A percentile compares a stretch with the other conserved stretches of the same genome.
phyloP scores from a whole-genome alignment of 1,140 invertebrate species.

The Micrasema longulum region DNA sequence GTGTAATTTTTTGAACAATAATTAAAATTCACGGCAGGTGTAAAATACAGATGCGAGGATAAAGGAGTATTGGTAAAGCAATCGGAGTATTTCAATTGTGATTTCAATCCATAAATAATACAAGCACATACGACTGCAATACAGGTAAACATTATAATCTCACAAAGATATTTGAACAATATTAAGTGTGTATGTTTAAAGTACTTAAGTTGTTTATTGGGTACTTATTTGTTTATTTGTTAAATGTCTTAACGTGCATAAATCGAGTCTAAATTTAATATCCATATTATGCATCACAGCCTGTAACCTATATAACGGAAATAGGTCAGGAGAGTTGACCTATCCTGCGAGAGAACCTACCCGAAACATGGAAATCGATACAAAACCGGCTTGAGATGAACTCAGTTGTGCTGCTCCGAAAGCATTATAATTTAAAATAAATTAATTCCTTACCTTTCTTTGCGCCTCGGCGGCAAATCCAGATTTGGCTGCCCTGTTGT shows the following conservation, averaged over 20 bases:
- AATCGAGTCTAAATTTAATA: too few species aligned
- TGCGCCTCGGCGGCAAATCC: slow-evolving; percentile 95
- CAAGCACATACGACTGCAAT: too few species aligned
- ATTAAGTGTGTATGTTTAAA: background rate
- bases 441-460: slow-evolving; percentile 76
- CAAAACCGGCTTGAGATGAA: slow-evolving; percentile 9
- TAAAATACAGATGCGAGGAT: slow-evolving; percentile 3
- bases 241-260: too few species aligned
- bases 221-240: too few species aligned
- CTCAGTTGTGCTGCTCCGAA: slow-evolving; percentile 1
- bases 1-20: background rate
- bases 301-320: slow-evolving; percentile 33
- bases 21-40: slow-evolving; percentile 30
- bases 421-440: background rate
- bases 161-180: background rate
- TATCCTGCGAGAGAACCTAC: slow-evolving; percentile 27
- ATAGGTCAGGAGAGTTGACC: slow-evolving; percentile 44
- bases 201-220: too few species aligned
- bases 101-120: background rate
- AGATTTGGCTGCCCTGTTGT: slow-evolving; percentile 90
- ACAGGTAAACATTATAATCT: too few species aligned
- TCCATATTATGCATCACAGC: too few species aligned
- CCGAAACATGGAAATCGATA: slow-evolving; percentile 41
- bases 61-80: background rate
- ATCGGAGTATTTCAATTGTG: too few species aligned